Conservation (phyloP, 2,797 vertebrate species). For the Rhabdophis nuchalis region DNA sequence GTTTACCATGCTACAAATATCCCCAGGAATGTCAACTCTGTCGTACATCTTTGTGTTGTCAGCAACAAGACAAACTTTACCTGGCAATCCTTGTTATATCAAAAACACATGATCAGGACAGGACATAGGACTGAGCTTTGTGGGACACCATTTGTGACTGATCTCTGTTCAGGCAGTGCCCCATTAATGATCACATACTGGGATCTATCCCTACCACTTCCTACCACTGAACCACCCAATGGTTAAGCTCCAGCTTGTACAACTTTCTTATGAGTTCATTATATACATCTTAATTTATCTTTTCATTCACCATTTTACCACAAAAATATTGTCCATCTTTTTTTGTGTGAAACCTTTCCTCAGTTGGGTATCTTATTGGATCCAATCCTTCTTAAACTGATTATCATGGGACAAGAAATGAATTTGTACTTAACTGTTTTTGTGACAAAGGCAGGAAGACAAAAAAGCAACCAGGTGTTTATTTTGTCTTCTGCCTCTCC, state of each 20-base stretch:
- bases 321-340: background rate
- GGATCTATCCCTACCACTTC: background rate
- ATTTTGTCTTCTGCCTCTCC: background rate
- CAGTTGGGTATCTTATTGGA: background rate
- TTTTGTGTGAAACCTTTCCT: background rate
- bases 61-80: background rate
- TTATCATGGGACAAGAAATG: background rate
- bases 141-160: background rate
- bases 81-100: background rate
- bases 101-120: background rate
- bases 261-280: background rate
- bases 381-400: background rate
- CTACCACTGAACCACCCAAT: background rate
- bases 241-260: background rate
- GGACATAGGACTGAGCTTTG: background rate
- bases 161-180: background rate
- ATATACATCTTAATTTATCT: background rate
- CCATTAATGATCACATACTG: background rate
- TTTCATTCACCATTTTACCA: background rate
- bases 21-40: background rate
- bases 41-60: background rate
- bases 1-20: background rate
- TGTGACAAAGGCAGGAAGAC: background rate
- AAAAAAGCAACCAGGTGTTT: background rate
- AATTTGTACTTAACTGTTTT: background rate